A percentile compares a stretch with the other conserved stretches of the same genome.
These are phyloP conservation scores for Apodemia zela DNA, from an alignment of 2,888 invertebrate genomes.

Conservation along the genomic window DNA sequence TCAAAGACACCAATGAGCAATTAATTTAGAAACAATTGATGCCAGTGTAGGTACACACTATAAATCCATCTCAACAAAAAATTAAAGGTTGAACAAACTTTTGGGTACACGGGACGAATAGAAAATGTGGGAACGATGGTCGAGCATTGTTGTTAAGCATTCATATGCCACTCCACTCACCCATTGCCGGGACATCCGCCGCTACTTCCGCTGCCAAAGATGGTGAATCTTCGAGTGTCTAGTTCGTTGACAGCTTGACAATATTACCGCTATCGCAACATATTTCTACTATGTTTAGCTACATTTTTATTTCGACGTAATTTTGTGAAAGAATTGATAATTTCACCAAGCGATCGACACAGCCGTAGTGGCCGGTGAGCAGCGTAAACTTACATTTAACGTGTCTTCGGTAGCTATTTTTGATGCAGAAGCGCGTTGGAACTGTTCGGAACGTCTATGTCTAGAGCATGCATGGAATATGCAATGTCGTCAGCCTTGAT, in stretches of 20 bases:
- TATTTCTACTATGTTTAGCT: constrained; percentile 43
- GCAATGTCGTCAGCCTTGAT: constrained; percentile 75
- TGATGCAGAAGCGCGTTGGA: constrained; percentile 74
- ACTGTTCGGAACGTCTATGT: constrained; percentile 64
- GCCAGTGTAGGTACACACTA: constrained; percentile 27
- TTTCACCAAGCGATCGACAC: constrained; percentile 41
- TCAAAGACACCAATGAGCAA: constrained; percentile 20
- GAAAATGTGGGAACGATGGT: constrained; percentile 69
- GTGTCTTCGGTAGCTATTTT: constrained; percentile 77
- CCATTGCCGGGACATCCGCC: constrained; percentile 78
- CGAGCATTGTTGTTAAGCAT: constrained; percentile 64
- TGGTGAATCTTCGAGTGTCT: constrained; percentile 67
- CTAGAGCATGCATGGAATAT: constrained; percentile 79
- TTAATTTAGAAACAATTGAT: constrained; percentile 26
- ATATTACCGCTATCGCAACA: constrained; percentile 46
- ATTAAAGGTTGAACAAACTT: constrained; percentile 74
- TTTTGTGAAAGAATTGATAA: constrained; percentile 1
- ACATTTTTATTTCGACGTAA: constrained; percentile 30
- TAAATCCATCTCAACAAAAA: constrained; percentile 63
- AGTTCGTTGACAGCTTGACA: constrained; percentile 70
- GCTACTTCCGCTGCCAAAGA: constrained; percentile 79
- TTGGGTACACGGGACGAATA: constrained; percentile 72
- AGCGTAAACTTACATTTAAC: constrained; percentile 70
- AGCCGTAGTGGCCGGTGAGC: constrained; percentile 61
- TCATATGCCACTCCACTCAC: constrained; percentile 71